Base-by-base conservation (phyloP, 2,888 invertebrate species). In the Synergus umbraculus region DNA sequence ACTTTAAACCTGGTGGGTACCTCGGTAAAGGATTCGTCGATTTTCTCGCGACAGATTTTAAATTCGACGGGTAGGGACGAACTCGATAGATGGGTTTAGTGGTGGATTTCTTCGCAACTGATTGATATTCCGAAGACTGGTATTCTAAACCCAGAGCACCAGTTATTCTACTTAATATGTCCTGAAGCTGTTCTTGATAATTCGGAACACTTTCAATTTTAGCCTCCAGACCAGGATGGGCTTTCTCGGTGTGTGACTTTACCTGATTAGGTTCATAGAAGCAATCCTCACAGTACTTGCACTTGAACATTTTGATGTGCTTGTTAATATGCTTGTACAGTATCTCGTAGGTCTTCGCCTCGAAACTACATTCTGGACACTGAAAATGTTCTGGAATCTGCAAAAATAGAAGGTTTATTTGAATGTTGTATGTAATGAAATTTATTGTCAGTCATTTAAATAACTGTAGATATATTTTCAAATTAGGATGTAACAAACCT, bases 31-130 rank as follows among this genome's bases (percentile, higher is more conserved):
- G 89, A 15, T 94, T 93, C 0, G 94, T 94, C 0, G 94, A 94
- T 85, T 94, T 95, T 63, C 92, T 86, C 3, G 92, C 92, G 0
- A 92, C 92, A 3, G 90, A 85, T 54, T 88, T 89, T 15, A 87
- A 65, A 29, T 86, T 88, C 9, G 67, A 82, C 0, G 88, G 84
- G 0, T 69, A 54, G 0, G 84, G 79, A 9, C 81, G 81, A 0
- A 85, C 41, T 0, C 83, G 78, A 1, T 86, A 12, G 12, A 81
- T 67, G 0, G 88, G 85, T 43, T 89, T 91, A 0, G 92, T 89
- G 0, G 93, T 93, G 0, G 93, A 93, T 84, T 93, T 93, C 54
- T 88, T 91, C 1, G 93, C 93, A 4, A 92, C 90, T 4, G 89
- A 80, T 41, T 29, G 22, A 49, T 54, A 64, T 60, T 69, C 49